Evolutionary conservation across 2,113 vertebrate genomes (phyloP).

Genomic region (Naja naja): DNA sequence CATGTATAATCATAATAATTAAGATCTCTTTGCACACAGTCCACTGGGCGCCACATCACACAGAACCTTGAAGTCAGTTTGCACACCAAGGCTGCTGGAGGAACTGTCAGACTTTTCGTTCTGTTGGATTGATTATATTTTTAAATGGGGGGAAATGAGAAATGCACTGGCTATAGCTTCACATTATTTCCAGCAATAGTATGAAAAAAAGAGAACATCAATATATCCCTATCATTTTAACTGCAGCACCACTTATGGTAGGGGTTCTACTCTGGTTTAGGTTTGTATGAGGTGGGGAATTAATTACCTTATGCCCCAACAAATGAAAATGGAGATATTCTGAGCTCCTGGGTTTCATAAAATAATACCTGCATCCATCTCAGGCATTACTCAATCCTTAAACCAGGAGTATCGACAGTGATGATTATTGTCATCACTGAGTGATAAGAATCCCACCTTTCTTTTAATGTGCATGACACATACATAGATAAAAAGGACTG

Average conservation of each 20-base stretch:
- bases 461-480: background rate
- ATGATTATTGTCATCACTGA: background rate
- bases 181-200: background rate
- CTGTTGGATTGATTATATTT: background rate
- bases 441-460: background rate
- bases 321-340: background rate
- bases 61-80: background rate
- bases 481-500: background rate
- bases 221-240: background rate
- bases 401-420: background rate
- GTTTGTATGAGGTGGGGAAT: background rate
- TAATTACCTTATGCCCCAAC: background rate
- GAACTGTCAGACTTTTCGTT: background rate
- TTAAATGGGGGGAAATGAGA: background rate
- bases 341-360: background rate
- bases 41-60: background rate
- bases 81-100: background rate
- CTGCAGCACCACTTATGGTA: background rate
- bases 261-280: background rate
- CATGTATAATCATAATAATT: conserved; percentile 23
- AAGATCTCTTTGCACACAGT: conserved; percentile 23
- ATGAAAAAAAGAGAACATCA: background rate
- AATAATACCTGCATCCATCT: background rate
- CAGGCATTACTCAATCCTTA: background rate
- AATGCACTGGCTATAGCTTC: background rate